Evolutionary conservation across 2,888 invertebrate species (phyloP).

Genomic region (Xestia sexstrigata): DNA sequence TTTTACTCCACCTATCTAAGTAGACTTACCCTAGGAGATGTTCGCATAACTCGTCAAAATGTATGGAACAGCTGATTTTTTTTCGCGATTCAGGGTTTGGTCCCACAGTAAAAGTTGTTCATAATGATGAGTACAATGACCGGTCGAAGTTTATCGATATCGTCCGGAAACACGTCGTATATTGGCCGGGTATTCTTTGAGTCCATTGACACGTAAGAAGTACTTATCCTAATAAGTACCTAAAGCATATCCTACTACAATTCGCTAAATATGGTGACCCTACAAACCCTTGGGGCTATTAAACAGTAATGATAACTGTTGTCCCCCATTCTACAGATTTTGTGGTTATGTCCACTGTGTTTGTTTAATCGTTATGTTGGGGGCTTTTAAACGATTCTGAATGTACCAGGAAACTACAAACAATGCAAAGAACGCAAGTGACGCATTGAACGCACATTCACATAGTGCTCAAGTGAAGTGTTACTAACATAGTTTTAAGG

Average conservation of each 20-base stretch:
- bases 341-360: slow-evolving; percentile 22
- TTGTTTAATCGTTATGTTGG: slow-evolving; percentile 11
- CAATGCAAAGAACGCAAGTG: neutral
- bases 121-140: too few species aligned
- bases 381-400: slow-evolving; percentile 8
- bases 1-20: too few species aligned
- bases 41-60: too few species aligned
- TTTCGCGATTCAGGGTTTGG: too few species aligned
- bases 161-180: too few species aligned
- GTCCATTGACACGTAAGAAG: too few species aligned
- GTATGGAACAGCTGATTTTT: too few species aligned
- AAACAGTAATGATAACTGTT: slow-evolving; percentile 66
- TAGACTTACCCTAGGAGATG: too few species aligned
- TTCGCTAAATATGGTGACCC: slow-evolving; percentile 5
- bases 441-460: neutral
- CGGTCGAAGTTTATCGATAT: too few species aligned
- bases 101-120: too few species aligned
- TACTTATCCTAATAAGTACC: too few species aligned
- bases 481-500: neutral
- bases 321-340: slow-evolving; percentile 59
- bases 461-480: neutral
- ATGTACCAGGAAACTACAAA: neutral
- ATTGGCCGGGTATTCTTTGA: too few species aligned
- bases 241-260: neutral
- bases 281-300: slow-evolving; percentile 45